Base-by-base conservation (phyloP, 2,888 invertebrate genomes). In the Morpho achilles region DNA sequence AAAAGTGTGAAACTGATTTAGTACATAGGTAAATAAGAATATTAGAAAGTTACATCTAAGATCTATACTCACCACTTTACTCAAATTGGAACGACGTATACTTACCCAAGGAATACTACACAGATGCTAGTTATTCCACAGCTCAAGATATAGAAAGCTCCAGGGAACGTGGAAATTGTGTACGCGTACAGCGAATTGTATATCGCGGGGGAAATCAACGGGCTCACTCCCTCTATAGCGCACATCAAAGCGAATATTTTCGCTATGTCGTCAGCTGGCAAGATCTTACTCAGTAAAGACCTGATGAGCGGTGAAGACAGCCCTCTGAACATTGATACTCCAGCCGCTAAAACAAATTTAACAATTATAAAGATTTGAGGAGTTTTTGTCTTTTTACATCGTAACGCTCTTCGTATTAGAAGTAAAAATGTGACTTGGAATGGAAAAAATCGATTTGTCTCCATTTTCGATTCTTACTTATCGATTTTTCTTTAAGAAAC, bases 221-320 rank as follows among this genome's bases (percentile, higher is more conserved):
- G 94, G 42, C 93, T 88, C 8, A 87, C 41, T 23, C 94, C 93
- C 78, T 95, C 95, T 50, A 94, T 74, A 7, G 93, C 92, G 32
- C 94, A 92, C 74, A 93, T 92, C 51, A 95, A 80, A 0, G 95
- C 93, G 73, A 95, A 95, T 39, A 95, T 91, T 82, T 94, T 94
- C 3, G 94, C 94, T 80, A 92, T 86, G 68, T 94, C 94, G 54
- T 92, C 89, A 8, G 84, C 64, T 0, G 93, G 91, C 16, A 94
- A 84, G 32, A 92, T 87, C 74, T 94, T 94, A 0, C 94, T 92
- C 47, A 94, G 72, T 58, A 93, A 77, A 0, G 94, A 91, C 53
- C 94, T 83, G 55, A 93, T 81, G 61, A 94, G 84, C 1, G 94
- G 93, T 42, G 91, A 81, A 7, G 92, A 81, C 8, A 93, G 73